Conservation (phyloP, 2,888 invertebrate species). For the Rotaria macrura region DNA sequence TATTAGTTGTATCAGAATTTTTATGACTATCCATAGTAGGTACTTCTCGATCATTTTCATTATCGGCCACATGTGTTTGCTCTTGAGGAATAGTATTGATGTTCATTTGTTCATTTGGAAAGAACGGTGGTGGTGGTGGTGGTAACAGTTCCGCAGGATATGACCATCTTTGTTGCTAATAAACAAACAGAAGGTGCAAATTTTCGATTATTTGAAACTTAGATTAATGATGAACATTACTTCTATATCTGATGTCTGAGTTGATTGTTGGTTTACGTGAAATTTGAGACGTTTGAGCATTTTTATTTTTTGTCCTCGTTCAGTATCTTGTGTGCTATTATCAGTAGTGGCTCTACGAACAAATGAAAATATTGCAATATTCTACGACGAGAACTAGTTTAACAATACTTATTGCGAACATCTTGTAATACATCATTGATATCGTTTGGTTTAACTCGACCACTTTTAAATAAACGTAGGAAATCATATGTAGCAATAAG, state of each 20-base stretch:
- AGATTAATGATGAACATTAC: background rate
- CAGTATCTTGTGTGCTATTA: background rate
- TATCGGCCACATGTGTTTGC: background rate
- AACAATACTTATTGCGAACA: background rate
- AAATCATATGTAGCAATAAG: background rate
- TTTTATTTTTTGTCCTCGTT: background rate
- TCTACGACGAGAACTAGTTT: background rate
- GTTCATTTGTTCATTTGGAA: background rate
- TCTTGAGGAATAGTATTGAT: background rate
- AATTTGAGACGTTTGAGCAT: background rate
- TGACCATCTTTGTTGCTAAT: background rate
- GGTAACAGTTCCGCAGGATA: background rate
- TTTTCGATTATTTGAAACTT: too few relatives aligned
- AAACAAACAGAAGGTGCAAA: too few relatives aligned
- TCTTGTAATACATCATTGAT: background rate
- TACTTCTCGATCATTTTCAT: background rate
- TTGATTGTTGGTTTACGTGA: background rate
- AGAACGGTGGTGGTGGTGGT: background rate
- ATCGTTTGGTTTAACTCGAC: background rate
- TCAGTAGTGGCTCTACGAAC: background rate
- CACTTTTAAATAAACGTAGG: background rate
- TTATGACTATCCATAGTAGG: background rate
- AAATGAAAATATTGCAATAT: background rate
- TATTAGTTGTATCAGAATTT: background rate
- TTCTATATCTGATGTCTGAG: background rate